Evolutionary conservation across 1,140 invertebrate species (phyloP).

Genomic region (Drosophila lacteicornis): DNA sequence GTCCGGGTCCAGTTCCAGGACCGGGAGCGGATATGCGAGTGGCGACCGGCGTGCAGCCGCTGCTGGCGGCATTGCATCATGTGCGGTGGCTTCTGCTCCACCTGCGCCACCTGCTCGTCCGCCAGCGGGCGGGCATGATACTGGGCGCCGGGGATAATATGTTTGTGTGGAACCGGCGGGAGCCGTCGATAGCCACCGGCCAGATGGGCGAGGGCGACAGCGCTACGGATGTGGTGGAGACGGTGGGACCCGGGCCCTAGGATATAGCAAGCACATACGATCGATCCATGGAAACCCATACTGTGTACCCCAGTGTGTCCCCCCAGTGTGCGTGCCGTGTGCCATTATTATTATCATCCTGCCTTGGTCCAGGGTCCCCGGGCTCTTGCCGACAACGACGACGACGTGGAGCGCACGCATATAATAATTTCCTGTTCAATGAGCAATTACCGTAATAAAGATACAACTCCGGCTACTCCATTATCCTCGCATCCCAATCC

Average conservation of each 20-base stretch:
- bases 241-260: neutral
- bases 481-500: slow-evolving; percentile 33
- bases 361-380: neutral
- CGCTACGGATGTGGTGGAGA: neutral
- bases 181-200: slow-evolving; percentile 8
- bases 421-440: slow-evolving; percentile 84
- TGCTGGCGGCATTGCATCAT: neutral
- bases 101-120: slow-evolving; percentile 39
- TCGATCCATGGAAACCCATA: neutral
- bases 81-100: slow-evolving; percentile 32
- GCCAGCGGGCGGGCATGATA: slow-evolving; percentile 39
- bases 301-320: neutral
- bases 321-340: slow-evolving; percentile 1
- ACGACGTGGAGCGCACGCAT: slow-evolving; percentile 52
- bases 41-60: neutral
- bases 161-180: slow-evolving; percentile 47
- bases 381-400: slow-evolving; percentile 1
- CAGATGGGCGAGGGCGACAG: slow-evolving; percentile 51
- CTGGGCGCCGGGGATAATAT: slow-evolving; percentile 54
- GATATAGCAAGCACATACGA: neutral
- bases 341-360: slow-evolving; percentile 26
- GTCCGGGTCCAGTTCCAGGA: neutral
- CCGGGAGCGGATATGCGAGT: neutral
- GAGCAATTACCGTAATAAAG: slow-evolving; percentile 81
- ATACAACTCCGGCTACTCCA: slow-evolving; percentile 73